Evolutionary conservation across 2,888 invertebrate genomes (phyloP).

Genomic region (Phytoseiulus persimilis): DNA sequence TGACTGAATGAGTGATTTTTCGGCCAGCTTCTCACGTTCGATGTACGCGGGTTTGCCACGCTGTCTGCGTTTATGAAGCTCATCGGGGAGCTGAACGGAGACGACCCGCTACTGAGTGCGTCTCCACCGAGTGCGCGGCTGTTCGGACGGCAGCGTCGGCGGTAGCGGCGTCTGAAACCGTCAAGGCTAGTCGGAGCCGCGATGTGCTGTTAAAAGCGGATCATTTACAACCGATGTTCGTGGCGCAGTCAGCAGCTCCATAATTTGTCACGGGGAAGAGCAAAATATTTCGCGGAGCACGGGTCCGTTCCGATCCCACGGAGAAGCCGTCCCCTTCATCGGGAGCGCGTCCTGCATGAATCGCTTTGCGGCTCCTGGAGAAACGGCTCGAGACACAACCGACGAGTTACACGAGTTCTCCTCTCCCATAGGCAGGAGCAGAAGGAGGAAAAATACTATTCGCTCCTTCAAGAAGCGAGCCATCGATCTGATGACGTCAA

Average conservation of each 20-base stretch:
- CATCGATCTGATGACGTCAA: constrained; percentile 29
- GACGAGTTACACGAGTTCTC: background rate
- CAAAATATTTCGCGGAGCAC: too few species aligned
- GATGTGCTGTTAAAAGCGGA: too few species aligned
- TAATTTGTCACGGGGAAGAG: too few species aligned
- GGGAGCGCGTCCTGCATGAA: background rate
- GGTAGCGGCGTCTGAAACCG: too few species aligned
- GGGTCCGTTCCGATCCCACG: too few species aligned
- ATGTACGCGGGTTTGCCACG: background rate
- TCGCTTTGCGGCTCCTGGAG: background rate
- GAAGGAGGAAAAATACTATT: constrained; percentile 5
- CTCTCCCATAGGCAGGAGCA: background rate
- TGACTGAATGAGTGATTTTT: background rate
- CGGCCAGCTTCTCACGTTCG: background rate
- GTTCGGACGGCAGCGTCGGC: too few species aligned
- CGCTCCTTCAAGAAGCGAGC: constrained; percentile 5
- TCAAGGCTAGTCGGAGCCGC: too few species aligned
- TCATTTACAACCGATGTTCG: too few species aligned
- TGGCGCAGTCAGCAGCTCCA: too few species aligned
- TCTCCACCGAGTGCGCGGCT: too few species aligned
- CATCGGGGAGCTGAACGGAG: background rate
- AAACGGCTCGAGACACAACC: background rate
- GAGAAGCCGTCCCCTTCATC: background rate
- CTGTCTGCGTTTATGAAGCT: background rate
- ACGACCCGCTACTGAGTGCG: too few species aligned